phyloP scores from a whole-genome alignment of 2,888 invertebrate genomes.

The Argyresthia albistria region DNA sequence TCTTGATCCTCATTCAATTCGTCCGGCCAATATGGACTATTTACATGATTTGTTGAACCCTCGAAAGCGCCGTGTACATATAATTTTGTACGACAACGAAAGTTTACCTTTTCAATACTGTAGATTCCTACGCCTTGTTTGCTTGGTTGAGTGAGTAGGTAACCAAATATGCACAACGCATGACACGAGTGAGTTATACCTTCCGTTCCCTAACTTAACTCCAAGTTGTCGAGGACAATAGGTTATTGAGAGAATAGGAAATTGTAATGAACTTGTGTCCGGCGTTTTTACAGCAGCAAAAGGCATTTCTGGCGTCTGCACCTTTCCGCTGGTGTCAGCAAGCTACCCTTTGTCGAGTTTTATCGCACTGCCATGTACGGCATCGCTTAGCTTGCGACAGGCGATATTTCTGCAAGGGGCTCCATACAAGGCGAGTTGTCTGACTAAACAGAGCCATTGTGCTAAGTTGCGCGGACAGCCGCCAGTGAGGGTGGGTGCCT shows the following conservation, averaged over 20 bases:
- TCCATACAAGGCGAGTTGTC: not conserved
- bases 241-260: not conserved
- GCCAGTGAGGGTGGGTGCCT: not conserved
- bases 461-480: not conserved
- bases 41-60: not conserved
- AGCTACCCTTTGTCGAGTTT: no score
- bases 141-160: no score
- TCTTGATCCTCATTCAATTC: conserved; percentile 5
- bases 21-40: not conserved
- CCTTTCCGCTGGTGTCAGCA: no score
- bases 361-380: not conserved
- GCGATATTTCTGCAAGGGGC: not conserved
- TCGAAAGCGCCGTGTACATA: not conserved
- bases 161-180: no score
- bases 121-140: no score
- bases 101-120: no score
- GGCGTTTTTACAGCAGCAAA: not conserved
- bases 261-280: not conserved
- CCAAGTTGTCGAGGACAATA: not conserved
- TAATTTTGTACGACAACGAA: not conserved
- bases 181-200: no score
- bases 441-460: not conserved
- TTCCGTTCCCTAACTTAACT: no score
- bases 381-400: not conserved
- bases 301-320: no score